Base-by-base conservation (phyloP, 2,797 vertebrate genomes). In the Fundulus diaphanus region DNA sequence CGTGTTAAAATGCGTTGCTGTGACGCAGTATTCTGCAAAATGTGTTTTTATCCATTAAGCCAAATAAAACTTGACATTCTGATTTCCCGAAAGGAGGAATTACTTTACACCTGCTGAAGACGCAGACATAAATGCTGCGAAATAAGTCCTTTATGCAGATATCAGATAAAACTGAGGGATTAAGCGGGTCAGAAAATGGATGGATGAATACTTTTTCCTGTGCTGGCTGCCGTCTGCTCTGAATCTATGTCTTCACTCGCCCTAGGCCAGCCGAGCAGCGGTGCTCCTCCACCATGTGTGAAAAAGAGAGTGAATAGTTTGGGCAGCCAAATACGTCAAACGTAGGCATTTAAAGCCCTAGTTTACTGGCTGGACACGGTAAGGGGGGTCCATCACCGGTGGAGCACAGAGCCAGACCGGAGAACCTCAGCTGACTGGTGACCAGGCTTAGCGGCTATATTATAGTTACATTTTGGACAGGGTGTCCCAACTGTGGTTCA, bases 341-440 rank as follows among this genome's bases (percentile, higher is more conserved):
- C 77, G 2, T 15, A 63, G 73, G 82, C 80, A 31, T 88, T 88
- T 77, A 81, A 83, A 84, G 87, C 88, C 77, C 82, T 93, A 94
- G 92, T 91, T 94, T 94, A 94, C 82, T 90, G 85, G 90, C 91
- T 94, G 93, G 92, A 92, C 84, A 89, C 85, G 87, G 89, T 87
- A 83, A n/a, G n/a, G n/a, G 70, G 5, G 57, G 44, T 91, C 93
- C 92, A 92, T 86, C 90, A 92, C 82, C 78, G 86, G 88, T 88
- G 82, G 84, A 85, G 77, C 68, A 13, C 81, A 83, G 83, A 88
- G 90, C 90, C 84, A 83, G 35, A 61, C 57, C 18, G 18, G 20
- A 4, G 40, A 40, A 6, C 82, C 16, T 42, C 6, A 1, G 59
- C 20, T 22, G 4, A 63, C 33, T 37, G 57, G 16, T 35, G 59